These are phyloP conservation scores for Chondrosia reniformis DNA, from an alignment of 37 sponge, comb jelly and placozoan species.

Conservation along the genomic window DNA sequence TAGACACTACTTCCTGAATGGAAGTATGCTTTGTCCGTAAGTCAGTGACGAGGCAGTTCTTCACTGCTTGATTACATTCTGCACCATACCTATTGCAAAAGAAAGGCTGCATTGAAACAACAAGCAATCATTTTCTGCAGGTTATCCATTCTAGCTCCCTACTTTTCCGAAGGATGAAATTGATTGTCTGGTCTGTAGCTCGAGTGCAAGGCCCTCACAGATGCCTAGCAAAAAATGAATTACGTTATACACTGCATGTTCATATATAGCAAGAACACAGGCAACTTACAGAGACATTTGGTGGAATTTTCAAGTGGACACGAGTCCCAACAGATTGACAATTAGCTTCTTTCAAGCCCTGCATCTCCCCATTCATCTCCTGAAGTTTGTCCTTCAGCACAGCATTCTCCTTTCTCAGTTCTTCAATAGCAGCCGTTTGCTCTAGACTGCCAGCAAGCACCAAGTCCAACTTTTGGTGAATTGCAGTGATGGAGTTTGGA, in stretches of 20 bases:
- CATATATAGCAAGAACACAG: too few species aligned
- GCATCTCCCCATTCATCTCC: not conserved
- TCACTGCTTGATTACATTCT: conserved; percentile 6
- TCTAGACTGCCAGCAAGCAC: not conserved
- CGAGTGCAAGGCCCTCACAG: conserved; percentile 15
- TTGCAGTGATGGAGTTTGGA: not conserved
- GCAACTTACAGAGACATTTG: conserved; percentile 14
- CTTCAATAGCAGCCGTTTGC: conserved; percentile 10
- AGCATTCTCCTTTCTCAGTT: not conserved
- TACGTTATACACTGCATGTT: not conserved
- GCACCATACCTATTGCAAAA: conserved; percentile 6
- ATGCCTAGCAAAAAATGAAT: conserved; percentile 9
- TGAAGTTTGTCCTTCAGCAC: not conserved
- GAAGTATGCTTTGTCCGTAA: not conserved
- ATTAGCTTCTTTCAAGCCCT: not conserved
- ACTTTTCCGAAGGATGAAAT: conserved; percentile 13
- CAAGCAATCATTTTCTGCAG: not conserved
- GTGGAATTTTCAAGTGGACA: not conserved
- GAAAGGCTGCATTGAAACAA: not conserved
- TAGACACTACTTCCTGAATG: too few species aligned
- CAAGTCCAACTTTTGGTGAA: conserved; percentile 15
- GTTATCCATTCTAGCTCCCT: not conserved
- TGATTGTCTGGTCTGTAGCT: not conserved
- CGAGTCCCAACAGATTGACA: conserved; percentile 7
- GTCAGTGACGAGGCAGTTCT: not conserved